Base-by-base conservation (phyloP, 37 sponge, comb jelly and placozoan species). In the Haliclona indistincta region DNA sequence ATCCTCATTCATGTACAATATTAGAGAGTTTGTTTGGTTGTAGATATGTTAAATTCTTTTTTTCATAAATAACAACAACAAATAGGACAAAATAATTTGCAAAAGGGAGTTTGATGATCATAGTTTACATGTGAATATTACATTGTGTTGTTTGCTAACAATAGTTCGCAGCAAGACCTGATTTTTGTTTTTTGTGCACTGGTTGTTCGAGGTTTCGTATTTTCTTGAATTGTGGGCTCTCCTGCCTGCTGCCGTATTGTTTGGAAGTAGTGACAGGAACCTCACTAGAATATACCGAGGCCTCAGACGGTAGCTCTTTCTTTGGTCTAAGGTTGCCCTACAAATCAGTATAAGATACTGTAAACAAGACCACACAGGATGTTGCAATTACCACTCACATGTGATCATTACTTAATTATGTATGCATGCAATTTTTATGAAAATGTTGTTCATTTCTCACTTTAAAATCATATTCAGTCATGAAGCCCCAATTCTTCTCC, bases 401-500 rank as follows among this genome's bases (percentile, higher is more conserved):
- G 15, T 47, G 51, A 17, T 47, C 13, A 47, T 47, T 47, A 47
- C 51, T 17, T 47, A 47, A 17, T 47, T 15, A 61, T 29, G 43
- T 13, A 39, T 36, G 37, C 15, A 8, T 20, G n/a, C 67, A 66
- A 26, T 34, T 26, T 39, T 66, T 7, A 47, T 47, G 8, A 6
- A 6, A 68, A 2, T 6, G 4, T 1, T 7, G 1, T 13, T 22
- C 37, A 1, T 22, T 2, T 11, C 75, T 77, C 22, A 84, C 86
- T 56, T 78, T 77, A 1, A 58, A 63, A 53, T 89, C 84, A 38
- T 56, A 70, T 22, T 79, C 79, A 25, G 76, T 49, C 55, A 79
- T 43, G 39, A 78, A 89, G 6, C 81, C 84, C 80, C 81, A 89
- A 37, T 67, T 43, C 26, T 79, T 34, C 42, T 89, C 66, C 89